Base-by-base conservation (phyloP, 2,888 invertebrate species). In the Amblyteles armatorius region DNA sequence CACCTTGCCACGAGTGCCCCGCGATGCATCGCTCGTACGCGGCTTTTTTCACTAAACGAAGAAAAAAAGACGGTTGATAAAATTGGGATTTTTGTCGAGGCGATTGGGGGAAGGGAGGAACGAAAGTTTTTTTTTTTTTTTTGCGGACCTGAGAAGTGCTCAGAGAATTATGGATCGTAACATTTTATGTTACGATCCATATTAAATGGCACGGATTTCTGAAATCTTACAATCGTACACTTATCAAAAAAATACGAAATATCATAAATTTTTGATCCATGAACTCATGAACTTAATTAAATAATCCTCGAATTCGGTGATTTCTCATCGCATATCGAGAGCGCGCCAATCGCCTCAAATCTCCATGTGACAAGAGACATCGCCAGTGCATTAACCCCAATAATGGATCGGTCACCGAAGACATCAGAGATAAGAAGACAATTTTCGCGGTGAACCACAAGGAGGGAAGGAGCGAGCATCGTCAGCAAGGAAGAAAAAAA, bases 1-100 rank as follows among this genome's bases (percentile, higher is more conserved):
- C 84, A 82, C 84, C 74, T 85, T 82, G 84, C 82, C 84, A 79
- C 74, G 82, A 63, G 44, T 69, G 40, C 33, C 44, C 63, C 63
- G 73, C 69, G 55, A 65, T 65, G 74, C 36, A 48, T 74, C 71
- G 67, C 65, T 76, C 26, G 1, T 76, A 33, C 44, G 29, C 33
- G 9, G 19, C 7, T 67, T 1, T 76, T 67, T 52, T 26, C 22
- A 29, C 63, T 22, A 57, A 57, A 57, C 22, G 11, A 63, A 63
- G 16, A 63, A n/a, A n/a, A 63, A 63, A 16, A 44, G 13, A 16
- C 13, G 0, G 44, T 6, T 0, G 16, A 16, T 63, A 6, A 16
- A 63, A 63, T 16, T 16, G 1, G 0, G 2, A 29, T 29, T 33
- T 16, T 29, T 63, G 29, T 1, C 2, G 33, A n/a, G 63, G 63